phyloP scores from a whole-genome alignment of 2,113 vertebrate species.

The Tichodroma muraria region DNA sequence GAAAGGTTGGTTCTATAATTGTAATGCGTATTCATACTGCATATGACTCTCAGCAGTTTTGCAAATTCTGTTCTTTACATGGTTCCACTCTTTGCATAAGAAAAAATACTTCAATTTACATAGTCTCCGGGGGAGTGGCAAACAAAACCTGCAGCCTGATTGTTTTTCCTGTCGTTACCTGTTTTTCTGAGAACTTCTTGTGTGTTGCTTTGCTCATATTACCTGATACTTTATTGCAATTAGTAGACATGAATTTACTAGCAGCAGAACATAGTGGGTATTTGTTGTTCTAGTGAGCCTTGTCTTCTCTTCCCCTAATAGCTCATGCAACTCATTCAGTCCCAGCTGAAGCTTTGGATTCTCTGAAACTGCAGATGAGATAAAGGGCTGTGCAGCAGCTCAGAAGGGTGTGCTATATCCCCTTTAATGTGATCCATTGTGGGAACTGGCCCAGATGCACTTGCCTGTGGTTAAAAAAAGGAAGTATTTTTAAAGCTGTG shows the following conservation, averaged over 20 bases:
- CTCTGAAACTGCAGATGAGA: not conserved
- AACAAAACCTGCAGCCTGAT: conserved; percentile 32
- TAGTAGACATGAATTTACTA: not conserved
- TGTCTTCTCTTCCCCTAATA: not conserved
- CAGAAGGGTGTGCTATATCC: not conserved
- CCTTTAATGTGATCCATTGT: not conserved
- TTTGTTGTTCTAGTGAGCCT: not conserved
- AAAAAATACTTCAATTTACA: conserved; percentile 12
- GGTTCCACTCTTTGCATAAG: not conserved
- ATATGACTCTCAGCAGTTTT: not conserved
- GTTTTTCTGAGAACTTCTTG: conserved; percentile 9
- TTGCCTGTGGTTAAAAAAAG: not conserved
- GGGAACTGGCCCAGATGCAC: not conserved
- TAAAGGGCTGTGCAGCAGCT: not conserved
- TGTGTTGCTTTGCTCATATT: not conserved
- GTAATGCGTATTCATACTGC: not conserved
- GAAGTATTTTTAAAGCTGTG: conserved; percentile 2
- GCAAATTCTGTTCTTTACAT: not conserved
- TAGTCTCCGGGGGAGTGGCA: not conserved
- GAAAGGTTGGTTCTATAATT: not conserved
- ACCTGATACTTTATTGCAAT: conserved; percentile 1
- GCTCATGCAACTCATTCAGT: not conserved
- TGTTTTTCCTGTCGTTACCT: conserved; percentile 28
- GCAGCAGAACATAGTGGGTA: not conserved
- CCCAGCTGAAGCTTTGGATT: not conserved